phyloP scores from a whole-genome alignment of 2,888 invertebrate genomes.

The Emmelina monodactyla region DNA sequence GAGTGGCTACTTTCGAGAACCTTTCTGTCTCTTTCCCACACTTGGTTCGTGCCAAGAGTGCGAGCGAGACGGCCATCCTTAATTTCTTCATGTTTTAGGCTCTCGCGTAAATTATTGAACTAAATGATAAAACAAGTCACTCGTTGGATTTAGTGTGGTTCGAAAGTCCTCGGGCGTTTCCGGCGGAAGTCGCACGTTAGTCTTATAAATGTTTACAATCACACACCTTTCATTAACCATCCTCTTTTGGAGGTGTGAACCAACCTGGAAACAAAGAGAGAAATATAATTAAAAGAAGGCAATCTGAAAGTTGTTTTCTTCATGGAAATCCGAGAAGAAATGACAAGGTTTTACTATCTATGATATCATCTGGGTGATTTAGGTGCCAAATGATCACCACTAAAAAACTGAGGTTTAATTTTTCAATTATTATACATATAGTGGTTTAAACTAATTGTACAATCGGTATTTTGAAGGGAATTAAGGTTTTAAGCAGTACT shows the following conservation, averaged over 20 bases:
- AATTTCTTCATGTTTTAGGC: too few relatives aligned
- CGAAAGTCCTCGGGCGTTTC: constrained; percentile 39
- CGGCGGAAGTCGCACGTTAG: constrained; percentile 42
- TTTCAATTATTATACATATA: too few relatives aligned
- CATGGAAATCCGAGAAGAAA: background rate
- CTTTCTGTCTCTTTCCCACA: constrained; percentile 19
- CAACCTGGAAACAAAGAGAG: constrained; percentile 70
- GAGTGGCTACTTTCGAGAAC: constrained; percentile 3
- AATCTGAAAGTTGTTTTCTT: background rate
- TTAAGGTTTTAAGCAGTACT: too few relatives aligned
- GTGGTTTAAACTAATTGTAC: too few relatives aligned
- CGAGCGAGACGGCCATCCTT: too few relatives aligned
- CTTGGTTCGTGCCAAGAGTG: too few relatives aligned
- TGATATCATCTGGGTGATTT: too few relatives aligned
- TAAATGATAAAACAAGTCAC: constrained; percentile 11
- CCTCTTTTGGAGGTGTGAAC: constrained; percentile 92
- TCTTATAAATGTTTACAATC: constrained; percentile 33
- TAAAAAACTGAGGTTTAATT: too few relatives aligned
- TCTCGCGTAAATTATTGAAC: constrained; percentile 16
- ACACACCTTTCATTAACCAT: constrained; percentile 71
- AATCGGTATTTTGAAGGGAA: too few relatives aligned
- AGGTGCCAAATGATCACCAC: too few relatives aligned
- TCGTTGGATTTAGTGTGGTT: constrained; percentile 31
- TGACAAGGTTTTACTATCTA: too few relatives aligned
- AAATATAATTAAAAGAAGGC: background rate